Evolutionary conservation across 2,888 invertebrate genomes (phyloP), one percentile per base, ranked within the genome.

Genomic region (Pterostichus niger): DNA sequence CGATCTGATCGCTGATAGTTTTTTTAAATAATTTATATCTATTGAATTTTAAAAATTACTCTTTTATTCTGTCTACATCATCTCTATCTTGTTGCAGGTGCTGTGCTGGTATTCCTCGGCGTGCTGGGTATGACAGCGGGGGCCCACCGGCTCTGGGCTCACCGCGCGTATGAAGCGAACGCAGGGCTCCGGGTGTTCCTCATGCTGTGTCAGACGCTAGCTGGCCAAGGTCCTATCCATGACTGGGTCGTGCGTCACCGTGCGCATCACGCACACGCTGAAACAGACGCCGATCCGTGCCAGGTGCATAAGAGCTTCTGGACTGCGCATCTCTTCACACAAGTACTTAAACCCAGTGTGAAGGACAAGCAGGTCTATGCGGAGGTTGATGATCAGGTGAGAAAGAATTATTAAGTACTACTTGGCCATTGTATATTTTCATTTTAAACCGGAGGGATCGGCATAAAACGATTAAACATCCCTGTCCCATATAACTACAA

Each of bases 141-240:
- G 0, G 96, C 97, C 0, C 99, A 99, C 89, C 92, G 99, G 85
- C 91, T 98, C 46, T 99, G 98, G 98, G 94, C 98, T 0, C 99
- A 99, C 89, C 91, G 92, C 73, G 92, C 96, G 0, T 99, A 96
- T 89, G 93, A 94, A 87, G 98, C 98, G 0, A 93, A 91, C 83
- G 91, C 92, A 3, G 92, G 94, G 0, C 89, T 98, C 0, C 92
- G 94, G 86, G 88, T 96, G n/a, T 90, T 95, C 24, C 92, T 99
- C 0, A 95, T 96, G 92, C 84, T 97, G 3, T 94, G 94, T 85
- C 97, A 99, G 88, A 96, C 97, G 0, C 88, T 97, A 83, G 94
- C 95, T n/a, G 96, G 97, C 85, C 87, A 96, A 96, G 97, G 97
- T 84, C 90, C 95, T 11, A 94, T 97, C 86, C 96, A 96, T 89